Base-by-base conservation (phyloP, 1,140 invertebrate species). In the Antheraea mylitta region DNA sequence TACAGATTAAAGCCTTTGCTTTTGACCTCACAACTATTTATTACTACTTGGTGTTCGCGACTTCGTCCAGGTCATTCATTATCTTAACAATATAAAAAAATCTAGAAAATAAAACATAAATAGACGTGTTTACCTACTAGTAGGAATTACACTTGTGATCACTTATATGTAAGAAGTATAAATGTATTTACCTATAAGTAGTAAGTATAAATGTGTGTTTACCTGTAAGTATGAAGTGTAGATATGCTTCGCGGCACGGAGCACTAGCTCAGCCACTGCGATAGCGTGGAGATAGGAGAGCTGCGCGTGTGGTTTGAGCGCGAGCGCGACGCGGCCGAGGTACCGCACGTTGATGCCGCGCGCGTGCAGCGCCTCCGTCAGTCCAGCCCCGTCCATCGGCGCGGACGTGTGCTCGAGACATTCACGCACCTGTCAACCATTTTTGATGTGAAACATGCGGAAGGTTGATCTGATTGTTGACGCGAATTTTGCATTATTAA, bases 291-390 rank as follows among this genome's bases (percentile, higher is more conserved):
- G 93, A 93, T 99, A 99, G 72, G 96, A 95, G 19, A 99, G 94
- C 72, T 96, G 95, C 64, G 96, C 95, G 75, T 98, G 95, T 86
- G 96, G 96, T 0, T 93, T 91, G 48, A 99, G 89, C 87, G 97
- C 95, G 64, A 95, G 94, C 16, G 96, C 96, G 19, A 99, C 94
- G 93, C 97, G 96, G 36, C 98, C 98, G 64, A 99, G 93, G 89
- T 99, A 99, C 68, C 99, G 95, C 68, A 99, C 96, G 89, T 99
- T 99, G 75, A 99, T 99, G 67, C 99, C 99, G 76, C 97, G 95
- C 73, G 95, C 96, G 90, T 99, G 99, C 81, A 99, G 93, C 0
- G 97, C 96, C 87, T 99, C 98, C 0, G 97, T 95, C n/a, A 99
- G 93, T n/a, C 97, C 98, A 19, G 94, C 93, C 19, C 99, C 99